Conservation (phyloP, 2,888 invertebrate species). For the Scaptomyza flava region DNA sequence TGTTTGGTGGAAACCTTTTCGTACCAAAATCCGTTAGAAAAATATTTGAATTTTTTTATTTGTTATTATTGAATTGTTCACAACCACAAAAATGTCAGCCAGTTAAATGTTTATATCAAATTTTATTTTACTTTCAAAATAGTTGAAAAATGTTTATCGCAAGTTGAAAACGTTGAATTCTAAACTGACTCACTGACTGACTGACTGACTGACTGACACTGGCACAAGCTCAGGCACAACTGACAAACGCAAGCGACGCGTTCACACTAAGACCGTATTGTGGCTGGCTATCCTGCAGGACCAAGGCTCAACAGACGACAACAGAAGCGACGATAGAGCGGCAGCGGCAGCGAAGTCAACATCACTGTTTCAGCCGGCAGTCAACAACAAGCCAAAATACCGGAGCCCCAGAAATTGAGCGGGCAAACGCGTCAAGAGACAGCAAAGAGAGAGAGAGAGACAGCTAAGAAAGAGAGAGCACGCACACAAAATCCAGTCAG, state of each 20-base stretch:
- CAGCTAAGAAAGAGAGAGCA: not conserved
- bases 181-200: constrained; percentile 1
- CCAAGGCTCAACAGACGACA: constrained; percentile 54
- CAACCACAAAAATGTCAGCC: constrained; percentile 66
- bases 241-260: constrained; percentile 70
- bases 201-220: constrained; percentile 62
- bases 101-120: constrained; percentile 17
- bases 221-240: constrained; percentile 73
- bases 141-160: constrained; percentile 27
- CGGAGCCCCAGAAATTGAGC: constrained; percentile 50
- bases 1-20: constrained; percentile 59
- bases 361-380: constrained; percentile 59
- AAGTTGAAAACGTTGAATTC: constrained; percentile 32
- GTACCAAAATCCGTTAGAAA: constrained; percentile 48
- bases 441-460: constrained; percentile 10
- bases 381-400: constrained; percentile 51
- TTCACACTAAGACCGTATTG: constrained; percentile 55
- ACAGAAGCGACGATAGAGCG: constrained; percentile 17
- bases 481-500: constrained; percentile 17
- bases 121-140: not conserved
- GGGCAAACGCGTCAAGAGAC: constrained; percentile 17
- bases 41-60: constrained; percentile 25
- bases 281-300: constrained; percentile 66
- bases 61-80: constrained; percentile 44
- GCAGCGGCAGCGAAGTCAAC: constrained; percentile 30